Evolutionary conservation across 2,888 invertebrate species (phyloP), one percentile per base, ranked within the genome.

Genomic region (Diachrysia chrysitis): DNA sequence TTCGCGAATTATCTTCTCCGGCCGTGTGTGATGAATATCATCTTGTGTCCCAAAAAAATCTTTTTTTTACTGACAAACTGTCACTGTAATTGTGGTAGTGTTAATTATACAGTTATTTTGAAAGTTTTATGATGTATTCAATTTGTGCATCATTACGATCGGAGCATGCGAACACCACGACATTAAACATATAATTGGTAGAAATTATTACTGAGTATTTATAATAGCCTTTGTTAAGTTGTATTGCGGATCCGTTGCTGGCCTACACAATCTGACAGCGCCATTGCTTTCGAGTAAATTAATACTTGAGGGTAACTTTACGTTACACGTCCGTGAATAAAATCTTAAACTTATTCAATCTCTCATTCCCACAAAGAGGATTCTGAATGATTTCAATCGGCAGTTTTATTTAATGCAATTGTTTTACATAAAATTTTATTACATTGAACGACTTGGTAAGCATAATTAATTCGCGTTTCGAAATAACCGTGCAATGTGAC

Each of bases 1-100:
- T 93, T 89, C 88, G 86, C 90, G 92, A 92, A 93, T 93, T 93
- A 92, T 92, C 91, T 89, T 83, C 85, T 78, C 83, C 82, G 83
- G 80, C 78, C 84, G 82, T 83, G 81, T 81, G 84, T 92, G 92
- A 93, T 92, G 92, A 87, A 91, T 92, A 93, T 92, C 92, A 89
- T 86, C 85, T 83, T 74, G 83, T 82, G 88, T 84, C 87, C 89
- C 87, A 86, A 85, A 90, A 89, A 89, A 86, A 67, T 60, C 71
- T 78, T 84, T 85, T 86, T 86, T 85, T 83, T 76, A 81, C 83
- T 83, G 80, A 84, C 85, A 82, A 82, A 87, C 86, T 86, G 87
- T 88, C 87, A 82, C 83, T 81, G 83, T 87, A 88, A 88, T 87
- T 85, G 81, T 84, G 23, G 72, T 76, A 68, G 83, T 86, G 86